Conservation (phyloP, 2,888 invertebrate species). For the Cerceris ruficornis region DNA sequence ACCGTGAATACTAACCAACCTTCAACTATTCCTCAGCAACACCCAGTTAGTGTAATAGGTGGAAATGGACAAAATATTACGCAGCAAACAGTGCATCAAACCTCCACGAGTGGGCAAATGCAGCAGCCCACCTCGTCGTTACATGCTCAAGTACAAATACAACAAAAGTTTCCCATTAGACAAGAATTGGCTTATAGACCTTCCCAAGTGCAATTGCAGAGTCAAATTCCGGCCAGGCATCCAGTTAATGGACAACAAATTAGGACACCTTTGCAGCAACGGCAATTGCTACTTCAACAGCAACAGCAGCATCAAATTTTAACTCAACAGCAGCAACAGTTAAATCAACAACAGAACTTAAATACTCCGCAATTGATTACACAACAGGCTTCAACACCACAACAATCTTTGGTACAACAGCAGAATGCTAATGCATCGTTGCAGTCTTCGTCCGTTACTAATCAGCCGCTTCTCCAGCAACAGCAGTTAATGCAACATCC, state of each 20-base stretch:
- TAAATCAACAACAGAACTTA: slow-evolving; percentile 68
- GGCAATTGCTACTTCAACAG: slow-evolving; percentile 71
- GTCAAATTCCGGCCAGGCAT: slow-evolving; percentile 75
- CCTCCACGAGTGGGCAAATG: slow-evolving; percentile 58
- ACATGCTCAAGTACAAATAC: slow-evolving; percentile 79
- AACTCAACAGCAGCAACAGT: slow-evolving; percentile 63
- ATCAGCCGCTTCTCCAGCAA: slow-evolving; percentile 62
- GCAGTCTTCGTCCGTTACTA: slow-evolving; percentile 58
- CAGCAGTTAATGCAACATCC: slow-evolving; percentile 65
- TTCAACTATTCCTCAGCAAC: slow-evolving; percentile 74
- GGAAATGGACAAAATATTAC: slow-evolving; percentile 55
- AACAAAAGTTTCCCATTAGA: slow-evolving; percentile 78
- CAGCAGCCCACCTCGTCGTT: slow-evolving; percentile 65
- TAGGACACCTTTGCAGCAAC: slow-evolving; percentile 70
- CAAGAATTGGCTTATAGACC: slow-evolving; percentile 77
- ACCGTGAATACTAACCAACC: slow-evolving; percentile 75
- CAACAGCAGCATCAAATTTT: slow-evolving; percentile 69
- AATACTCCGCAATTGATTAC: slow-evolving; percentile 51
- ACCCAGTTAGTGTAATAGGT: slow-evolving; percentile 59
- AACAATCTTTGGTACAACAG: slow-evolving; percentile 60
- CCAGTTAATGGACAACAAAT: slow-evolving; percentile 79
- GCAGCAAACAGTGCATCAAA: slow-evolving; percentile 63
- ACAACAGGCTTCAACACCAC: slow-evolving; percentile 59
- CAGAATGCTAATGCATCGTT: slow-evolving; percentile 56
- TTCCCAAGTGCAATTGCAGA: slow-evolving; percentile 67